phyloP scores from a whole-genome alignment of 2,797 vertebrate genomes.

The Alosa sapidissima region DNA sequence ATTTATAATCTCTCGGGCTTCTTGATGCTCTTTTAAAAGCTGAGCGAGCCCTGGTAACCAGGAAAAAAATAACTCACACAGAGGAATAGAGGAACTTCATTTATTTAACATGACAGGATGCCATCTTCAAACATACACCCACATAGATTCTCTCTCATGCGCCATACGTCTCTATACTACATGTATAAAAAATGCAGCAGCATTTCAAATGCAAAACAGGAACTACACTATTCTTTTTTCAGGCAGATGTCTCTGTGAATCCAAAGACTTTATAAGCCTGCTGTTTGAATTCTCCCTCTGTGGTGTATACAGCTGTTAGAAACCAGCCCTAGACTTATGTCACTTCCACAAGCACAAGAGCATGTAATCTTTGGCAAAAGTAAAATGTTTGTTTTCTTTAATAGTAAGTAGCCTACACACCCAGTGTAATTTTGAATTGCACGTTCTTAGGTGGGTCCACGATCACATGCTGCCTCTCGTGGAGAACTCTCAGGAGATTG shows the following conservation, averaged over 20 bases:
- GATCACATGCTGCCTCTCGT: background rate
- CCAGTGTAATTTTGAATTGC: background rate
- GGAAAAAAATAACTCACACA: conserved; percentile 53
- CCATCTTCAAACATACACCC: conserved; percentile 59
- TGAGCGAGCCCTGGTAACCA: conserved; percentile 54
- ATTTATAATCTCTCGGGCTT: background rate
- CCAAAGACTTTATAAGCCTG: background rate
- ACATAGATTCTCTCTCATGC: conserved; percentile 46
- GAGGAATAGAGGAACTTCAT: conserved; percentile 61
- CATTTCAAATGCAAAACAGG: conserved; percentile 30
- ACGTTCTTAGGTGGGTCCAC: background rate
- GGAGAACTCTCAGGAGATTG: background rate
- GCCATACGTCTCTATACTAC: conserved; percentile 62
- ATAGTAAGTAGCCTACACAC: background rate
- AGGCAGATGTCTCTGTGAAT: conserved; percentile 4
- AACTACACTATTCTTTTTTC: background rate
- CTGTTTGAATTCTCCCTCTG: conserved; percentile 3
- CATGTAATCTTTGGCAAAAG: background rate
- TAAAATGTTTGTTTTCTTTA: conserved; percentile 2
- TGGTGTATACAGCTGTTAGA: background rate
- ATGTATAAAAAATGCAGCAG: conserved; percentile 64
- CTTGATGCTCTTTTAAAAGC: conserved; percentile 29
- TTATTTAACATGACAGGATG: conserved; percentile 67
- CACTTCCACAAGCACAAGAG: background rate
- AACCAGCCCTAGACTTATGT: background rate